These are phyloP conservation scores for Eucera pruinosa DNA, from an alignment of 2,888 invertebrate species.

Conservation along the genomic window DNA sequence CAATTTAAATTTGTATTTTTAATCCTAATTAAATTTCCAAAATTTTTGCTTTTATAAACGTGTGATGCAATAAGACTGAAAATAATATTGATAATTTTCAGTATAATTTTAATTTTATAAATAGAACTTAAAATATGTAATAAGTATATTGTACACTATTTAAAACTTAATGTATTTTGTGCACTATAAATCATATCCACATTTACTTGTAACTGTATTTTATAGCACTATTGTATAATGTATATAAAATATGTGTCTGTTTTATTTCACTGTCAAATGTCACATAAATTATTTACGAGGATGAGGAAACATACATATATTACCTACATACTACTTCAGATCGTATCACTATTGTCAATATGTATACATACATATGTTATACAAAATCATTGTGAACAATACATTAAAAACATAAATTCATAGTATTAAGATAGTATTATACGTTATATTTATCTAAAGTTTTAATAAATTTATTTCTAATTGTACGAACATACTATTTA, in stretches of 20 bases:
- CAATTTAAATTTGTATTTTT: neutral
- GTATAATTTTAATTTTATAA: constrained; percentile 16
- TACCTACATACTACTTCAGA: constrained; percentile 21
- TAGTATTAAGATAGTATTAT: constrained; percentile 7
- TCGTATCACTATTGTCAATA: constrained; percentile 33
- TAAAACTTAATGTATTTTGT: constrained; percentile 30
- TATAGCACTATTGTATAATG: neutral
- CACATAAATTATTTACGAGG: constrained; percentile 25
- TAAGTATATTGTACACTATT: constrained; percentile 19
- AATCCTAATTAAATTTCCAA: constrained; percentile 6
- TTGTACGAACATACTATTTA: neutral
- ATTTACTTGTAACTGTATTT: constrained; percentile 19
- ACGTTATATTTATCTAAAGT: neutral
- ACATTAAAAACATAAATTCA: constrained; percentile 17
- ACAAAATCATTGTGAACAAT: constrained; percentile 15
- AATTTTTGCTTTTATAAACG: neutral
- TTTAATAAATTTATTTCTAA: constrained; percentile 4
- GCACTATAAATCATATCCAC: constrained; percentile 5
- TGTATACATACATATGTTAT: constrained; percentile 36
- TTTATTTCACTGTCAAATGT: constrained; percentile 26
- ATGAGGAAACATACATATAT: constrained; percentile 13
- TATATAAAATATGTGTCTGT: constrained; percentile 36
- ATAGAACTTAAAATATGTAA: constrained; percentile 18
- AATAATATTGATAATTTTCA: constrained; percentile 14
- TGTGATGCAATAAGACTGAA: constrained; percentile 14